Conservation (phyloP, 2,888 invertebrate species). For the Antitype chi region DNA sequence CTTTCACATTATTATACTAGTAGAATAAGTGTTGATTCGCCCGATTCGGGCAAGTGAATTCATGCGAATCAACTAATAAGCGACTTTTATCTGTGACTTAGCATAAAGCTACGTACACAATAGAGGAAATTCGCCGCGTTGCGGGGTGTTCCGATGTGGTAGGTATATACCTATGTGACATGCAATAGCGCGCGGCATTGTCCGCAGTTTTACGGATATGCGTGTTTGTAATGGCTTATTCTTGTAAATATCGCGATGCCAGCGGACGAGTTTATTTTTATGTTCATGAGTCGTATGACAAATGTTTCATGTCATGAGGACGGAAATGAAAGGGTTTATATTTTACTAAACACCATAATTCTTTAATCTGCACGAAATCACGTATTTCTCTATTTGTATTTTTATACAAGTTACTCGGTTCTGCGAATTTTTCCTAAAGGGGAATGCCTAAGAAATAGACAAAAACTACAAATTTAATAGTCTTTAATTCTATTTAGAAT, state of each 20-base stretch:
- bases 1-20: no score
- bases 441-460: no score
- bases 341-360: neutral
- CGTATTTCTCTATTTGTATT: neutral
- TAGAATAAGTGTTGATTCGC: no score
- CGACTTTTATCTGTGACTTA: neutral
- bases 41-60: no score
- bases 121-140: neutral
- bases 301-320: constrained; percentile 31
- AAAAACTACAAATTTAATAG: no score
- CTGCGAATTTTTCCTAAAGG: neutral
- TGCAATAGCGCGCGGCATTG: constrained; percentile 1
- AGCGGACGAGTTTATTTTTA: constrained; percentile 29
- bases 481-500: no score
- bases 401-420: neutral
- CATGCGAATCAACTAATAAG: no score
- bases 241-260: constrained; percentile 53
- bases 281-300: constrained; percentile 21
- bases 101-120: constrained; percentile 27
- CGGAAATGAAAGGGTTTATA: constrained; percentile 17
- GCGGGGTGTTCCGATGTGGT: neutral
- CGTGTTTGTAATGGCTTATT: constrained; percentile 58
- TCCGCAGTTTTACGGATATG: constrained; percentile 24
- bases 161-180: neutral
- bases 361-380: neutral